Evolutionary conservation across 2,113 vertebrate genomes (phyloP), one percentile per base, ranked within the genome.

Genomic region (Carassius gibelio): DNA sequence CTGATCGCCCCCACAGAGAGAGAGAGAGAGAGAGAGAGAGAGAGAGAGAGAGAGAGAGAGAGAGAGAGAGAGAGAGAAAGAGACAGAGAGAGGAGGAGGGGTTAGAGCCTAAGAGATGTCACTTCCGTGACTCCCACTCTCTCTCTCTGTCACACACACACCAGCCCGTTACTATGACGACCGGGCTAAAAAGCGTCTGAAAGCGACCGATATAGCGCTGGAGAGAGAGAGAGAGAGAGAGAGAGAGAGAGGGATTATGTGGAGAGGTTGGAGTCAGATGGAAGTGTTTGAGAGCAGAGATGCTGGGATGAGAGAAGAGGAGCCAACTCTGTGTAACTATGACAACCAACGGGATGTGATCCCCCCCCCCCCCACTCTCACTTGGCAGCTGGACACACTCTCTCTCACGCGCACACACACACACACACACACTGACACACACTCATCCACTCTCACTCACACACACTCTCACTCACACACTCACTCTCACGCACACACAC

Each of bases 281-380:
- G 68, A 69, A 38, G 72, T 80, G 81, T 30, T 59, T 75, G 66
- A 83, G 45, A 38, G 11, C 79, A 81, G 80, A 19, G 55, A 57
- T 57, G 55, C 55, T 59, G 50, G 75, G 72, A 71, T n/a, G 45
- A 85, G 45, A 83, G 34, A 23, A 45, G 81, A 87, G 78, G 77
- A 89, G 76, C 81, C 81, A 77, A 86, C 86, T 84, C 83, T 57
- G 69, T 23, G 85, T 89, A 83, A 34, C 88, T 77, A 86, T 86
- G 83, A 82, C 84, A 84, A 85, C 62, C 91, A 61, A 93, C 94
- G 88, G 94, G 81, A 88, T 84, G 84, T 88, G 42, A 66, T 69
- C 86, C 71, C 83, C 19, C 77, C 23, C 45, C 3, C 3, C 14
- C 50, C 5, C 50, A 14, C 50, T 52, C 50, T 50, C 48, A 4